A percentile compares a stretch with the other conserved stretches of the same genome.
phyloP scores from a whole-genome alignment of 2,888 invertebrate genomes.

The Torymus aiolomorphi region DNA sequence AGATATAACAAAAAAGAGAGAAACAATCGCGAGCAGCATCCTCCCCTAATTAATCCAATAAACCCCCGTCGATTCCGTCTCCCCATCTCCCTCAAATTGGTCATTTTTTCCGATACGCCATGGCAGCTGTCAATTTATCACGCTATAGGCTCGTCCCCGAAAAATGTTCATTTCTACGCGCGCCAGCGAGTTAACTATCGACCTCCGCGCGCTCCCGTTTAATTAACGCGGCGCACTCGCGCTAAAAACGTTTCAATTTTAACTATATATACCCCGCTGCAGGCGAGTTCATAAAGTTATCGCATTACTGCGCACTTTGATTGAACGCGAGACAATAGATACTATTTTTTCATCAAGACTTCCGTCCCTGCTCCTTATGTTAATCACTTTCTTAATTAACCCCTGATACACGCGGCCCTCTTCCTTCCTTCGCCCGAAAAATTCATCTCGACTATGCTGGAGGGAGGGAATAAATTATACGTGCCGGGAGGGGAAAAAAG shows the following conservation, averaged over 20 bases:
- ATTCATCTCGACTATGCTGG: constrained; percentile 17
- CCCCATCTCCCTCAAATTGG: too few species aligned
- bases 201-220: not conserved
- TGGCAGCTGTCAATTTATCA: too few species aligned
- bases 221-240: not conserved
- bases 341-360: constrained; percentile 34
- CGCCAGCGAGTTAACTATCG: too few species aligned
- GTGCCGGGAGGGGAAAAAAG: too few species aligned
- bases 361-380: not conserved
- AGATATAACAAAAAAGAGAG: too few species aligned
- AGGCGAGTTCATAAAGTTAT: not conserved
- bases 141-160: too few species aligned
- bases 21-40: too few species aligned
- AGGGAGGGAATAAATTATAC: not conserved
- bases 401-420: not conserved
- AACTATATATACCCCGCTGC: not conserved
- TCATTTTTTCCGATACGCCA: too few species aligned
- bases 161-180: too few species aligned
- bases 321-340: constrained; percentile 23
- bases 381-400: constrained; percentile 39
- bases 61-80: too few species aligned
- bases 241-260: constrained; percentile 32
- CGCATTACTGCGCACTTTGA: constrained; percentile 9
- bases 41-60: too few species aligned
- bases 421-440: not conserved